Evolutionary conservation across 1,140 invertebrate genomes (phyloP).

Genomic region (Periplaneta americana): DNA sequence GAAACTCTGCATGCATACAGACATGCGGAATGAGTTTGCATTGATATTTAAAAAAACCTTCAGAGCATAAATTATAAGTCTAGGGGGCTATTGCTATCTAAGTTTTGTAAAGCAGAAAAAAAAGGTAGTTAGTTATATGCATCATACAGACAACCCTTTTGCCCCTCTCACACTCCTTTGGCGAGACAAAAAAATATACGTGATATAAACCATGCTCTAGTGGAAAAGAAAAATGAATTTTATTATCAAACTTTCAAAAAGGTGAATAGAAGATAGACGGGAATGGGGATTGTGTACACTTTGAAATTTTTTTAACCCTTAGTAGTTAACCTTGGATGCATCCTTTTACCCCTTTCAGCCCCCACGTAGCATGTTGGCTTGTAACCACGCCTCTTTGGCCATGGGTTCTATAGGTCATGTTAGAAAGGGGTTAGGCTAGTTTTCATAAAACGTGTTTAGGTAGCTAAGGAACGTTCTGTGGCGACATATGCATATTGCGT

Average conservation of each 20-base stretch:
- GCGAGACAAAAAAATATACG: slow-evolving; percentile 40
- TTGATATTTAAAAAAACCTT: background rate
- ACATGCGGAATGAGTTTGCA: background rate
- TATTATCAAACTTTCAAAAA: slow-evolving; percentile 40
- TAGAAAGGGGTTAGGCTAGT: background rate
- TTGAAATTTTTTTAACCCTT: background rate
- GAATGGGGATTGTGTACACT: background rate
- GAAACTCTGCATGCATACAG: slow-evolving; percentile 3
- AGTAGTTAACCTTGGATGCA: slow-evolving; percentile 1
- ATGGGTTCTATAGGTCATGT: background rate
- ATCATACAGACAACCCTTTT: slow-evolving; percentile 6
- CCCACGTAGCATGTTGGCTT: background rate
- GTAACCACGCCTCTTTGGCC: background rate
- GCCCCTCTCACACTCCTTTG: background rate
- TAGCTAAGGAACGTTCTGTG: background rate
- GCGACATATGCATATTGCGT: too few relatives aligned
- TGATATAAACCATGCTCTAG: slow-evolving; percentile 40
- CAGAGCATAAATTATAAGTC: slow-evolving; percentile 3
- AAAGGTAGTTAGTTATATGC: slow-evolving; percentile 8
- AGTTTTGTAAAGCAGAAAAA: background rate
- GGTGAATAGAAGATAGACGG: background rate
- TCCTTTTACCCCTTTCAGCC: background rate
- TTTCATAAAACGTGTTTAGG: background rate
- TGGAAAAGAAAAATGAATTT: slow-evolving; percentile 45
- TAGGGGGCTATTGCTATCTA: background rate